Base-by-base conservation (phyloP, 2,888 invertebrate species). In the Drosophila borealis region DNA sequence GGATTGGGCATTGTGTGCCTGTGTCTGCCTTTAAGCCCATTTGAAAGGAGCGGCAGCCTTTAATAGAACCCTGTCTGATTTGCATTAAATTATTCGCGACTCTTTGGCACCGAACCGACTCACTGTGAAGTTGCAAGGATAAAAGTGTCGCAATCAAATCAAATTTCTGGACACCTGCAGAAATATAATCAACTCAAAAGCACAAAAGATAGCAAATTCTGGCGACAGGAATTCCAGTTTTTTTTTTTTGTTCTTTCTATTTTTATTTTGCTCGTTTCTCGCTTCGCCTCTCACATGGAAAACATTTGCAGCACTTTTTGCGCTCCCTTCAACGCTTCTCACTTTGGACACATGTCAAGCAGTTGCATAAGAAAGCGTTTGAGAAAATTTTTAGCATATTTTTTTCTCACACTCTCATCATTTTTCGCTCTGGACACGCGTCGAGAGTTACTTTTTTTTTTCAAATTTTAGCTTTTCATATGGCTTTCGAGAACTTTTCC, bases 301-400 rank as follows among this genome's bases (percentile, higher is more conserved):
- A 64, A 25, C 48, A 19, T 64, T 62, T 25, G 33, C 33, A 54
- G 41, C 37, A 17, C 25, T 34, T 45, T 51, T 17, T 57, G 36
- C 29, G 21, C 34, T n/a, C 9, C 11, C 34, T 13, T n/a, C 54
- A 34, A 17, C 37, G 44, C 29, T 29, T 37, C 29, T 8, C 41
- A 17, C 36, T 4, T 14, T 17, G 53, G 25, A 34, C 53, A 54
- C 54, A 33, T 66, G 25, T 41, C 45, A n/a, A 19, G 68, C 68
- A 25, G 55, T 17, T 67, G 45, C 68, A 67, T 46, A 46, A 34
- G 68, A 39, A 25, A 67, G 45, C 54, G 39, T 34, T 54, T 67
- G 17, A 9, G 17, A 10, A 34, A 41, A 42, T 50, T 17, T 64
- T 33, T 36, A 14, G 8, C 19, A 25, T 17, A 48, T 63, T 48